Evolutionary conservation across 2,888 invertebrate species (phyloP).

Genomic region (Leptinotarsa juncta): DNA sequence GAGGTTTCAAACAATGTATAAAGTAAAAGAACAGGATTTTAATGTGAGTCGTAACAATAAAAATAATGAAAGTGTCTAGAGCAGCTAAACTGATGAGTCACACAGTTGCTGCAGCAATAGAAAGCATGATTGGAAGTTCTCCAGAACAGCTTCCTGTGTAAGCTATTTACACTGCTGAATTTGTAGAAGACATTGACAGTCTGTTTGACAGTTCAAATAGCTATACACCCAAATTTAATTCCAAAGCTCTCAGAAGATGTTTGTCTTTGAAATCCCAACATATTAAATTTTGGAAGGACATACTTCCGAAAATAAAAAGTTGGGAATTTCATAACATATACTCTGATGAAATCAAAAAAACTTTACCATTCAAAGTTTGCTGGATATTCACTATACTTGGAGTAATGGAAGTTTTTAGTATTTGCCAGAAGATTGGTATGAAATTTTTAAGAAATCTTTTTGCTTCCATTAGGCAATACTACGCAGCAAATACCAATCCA

Average conservation of each 20-base stretch:
- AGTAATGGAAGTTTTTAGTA: neutral
- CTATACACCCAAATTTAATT: constrained; percentile 24
- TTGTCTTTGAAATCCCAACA: constrained; percentile 24
- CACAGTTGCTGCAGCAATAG: constrained; percentile 17
- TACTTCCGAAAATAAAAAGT: constrained; percentile 27
- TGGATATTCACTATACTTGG: constrained; percentile 7
- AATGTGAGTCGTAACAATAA: neutral
- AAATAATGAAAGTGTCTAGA: neutral
- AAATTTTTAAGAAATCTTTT: constrained; percentile 31
- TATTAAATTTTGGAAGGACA: constrained; percentile 28
- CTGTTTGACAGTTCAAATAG: constrained; percentile 43
- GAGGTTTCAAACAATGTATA: neutral
- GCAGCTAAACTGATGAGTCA: constrained; percentile 22
- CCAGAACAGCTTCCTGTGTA: constrained; percentile 4
- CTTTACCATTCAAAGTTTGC: constrained; percentile 1
- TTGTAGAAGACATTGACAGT: constrained; percentile 40
- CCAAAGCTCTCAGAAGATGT: constrained; percentile 30
- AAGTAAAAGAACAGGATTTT: constrained; percentile 1
- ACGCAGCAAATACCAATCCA: constrained; percentile 35
- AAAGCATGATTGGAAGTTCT: constrained; percentile 3
- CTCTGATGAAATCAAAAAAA: constrained; percentile 1
- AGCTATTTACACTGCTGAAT: constrained; percentile 38
- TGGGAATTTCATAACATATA: constrained; percentile 33
- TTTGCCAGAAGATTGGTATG: neutral
- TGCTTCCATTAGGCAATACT: constrained; percentile 30